These are phyloP conservation scores for Propsilocerus akamusi DNA, from an alignment of 1,140 invertebrate species.

Conservation along the genomic window DNA sequence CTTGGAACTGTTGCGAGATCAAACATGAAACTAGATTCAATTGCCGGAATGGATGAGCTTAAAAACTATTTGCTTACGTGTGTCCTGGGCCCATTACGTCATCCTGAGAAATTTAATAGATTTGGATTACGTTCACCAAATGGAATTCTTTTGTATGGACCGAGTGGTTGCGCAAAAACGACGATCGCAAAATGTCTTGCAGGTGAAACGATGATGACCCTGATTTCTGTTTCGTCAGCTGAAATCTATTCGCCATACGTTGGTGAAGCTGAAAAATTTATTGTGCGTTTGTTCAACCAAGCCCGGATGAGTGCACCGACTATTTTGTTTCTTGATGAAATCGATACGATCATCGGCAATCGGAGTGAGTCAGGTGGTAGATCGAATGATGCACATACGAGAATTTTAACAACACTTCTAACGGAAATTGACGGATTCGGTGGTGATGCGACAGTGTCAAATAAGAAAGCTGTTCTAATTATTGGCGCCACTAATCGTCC, in stretches of 20 bases:
- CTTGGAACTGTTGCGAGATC: slow-evolving; percentile 28
- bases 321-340: slow-evolving; percentile 60
- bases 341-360: slow-evolving; percentile 39
- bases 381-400: slow-evolving; percentile 32
- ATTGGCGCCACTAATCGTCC: slow-evolving; percentile 61
- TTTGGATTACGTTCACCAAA: slow-evolving; percentile 35
- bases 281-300: slow-evolving; percentile 41
- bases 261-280: slow-evolving; percentile 40
- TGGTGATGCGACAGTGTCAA: neutral
- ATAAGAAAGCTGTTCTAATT: slow-evolving; percentile 31
- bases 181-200: slow-evolving; percentile 46
- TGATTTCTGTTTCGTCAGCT: slow-evolving; percentile 40
- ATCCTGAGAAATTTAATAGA: slow-evolving; percentile 35
- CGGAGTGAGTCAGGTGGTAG: slow-evolving; percentile 18
- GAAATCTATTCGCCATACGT: slow-evolving; percentile 48
- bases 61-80: slow-evolving; percentile 39
- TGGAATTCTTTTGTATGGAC: slow-evolving; percentile 52
- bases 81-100: slow-evolving; percentile 41
- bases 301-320: slow-evolving; percentile 44
- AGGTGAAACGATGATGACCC: slow-evolving; percentile 35
- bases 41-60: slow-evolving; percentile 42
- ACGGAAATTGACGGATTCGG: slow-evolving; percentile 52
- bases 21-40: slow-evolving; percentile 30
- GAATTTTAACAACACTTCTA: slow-evolving; percentile 42
- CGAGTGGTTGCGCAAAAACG: slow-evolving; percentile 60